A percentile compares a stretch with the other conserved stretches of the same genome.
phyloP scores from a whole-genome alignment of 2,888 invertebrate genomes.

The Sarcophaga caerulescens region DNA sequence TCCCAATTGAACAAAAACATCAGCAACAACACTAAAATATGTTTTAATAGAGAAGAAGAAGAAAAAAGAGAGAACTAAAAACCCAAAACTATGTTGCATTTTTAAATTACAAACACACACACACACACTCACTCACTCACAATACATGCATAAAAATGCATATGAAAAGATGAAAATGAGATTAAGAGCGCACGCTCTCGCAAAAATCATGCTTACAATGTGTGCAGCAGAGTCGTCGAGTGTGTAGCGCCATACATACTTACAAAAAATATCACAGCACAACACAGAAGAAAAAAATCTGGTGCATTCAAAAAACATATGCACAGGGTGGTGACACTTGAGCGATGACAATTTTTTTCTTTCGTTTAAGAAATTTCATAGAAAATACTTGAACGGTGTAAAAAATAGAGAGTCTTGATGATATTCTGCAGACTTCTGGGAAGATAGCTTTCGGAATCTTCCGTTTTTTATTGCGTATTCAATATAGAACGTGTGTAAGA shows the following conservation, averaged over 20 bases:
- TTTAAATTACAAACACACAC: neutral
- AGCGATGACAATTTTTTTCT: neutral
- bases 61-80: neutral
- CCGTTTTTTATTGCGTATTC: too few relatives aligned
- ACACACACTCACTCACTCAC: neutral
- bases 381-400: too few relatives aligned
- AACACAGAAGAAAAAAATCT: slow-evolving; percentile 42
- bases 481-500: too few relatives aligned
- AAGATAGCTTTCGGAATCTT: too few relatives aligned
- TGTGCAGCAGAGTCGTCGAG: neutral
- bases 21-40: neutral
- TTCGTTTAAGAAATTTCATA: too few relatives aligned
- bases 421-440: too few relatives aligned
- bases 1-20: slow-evolving; percentile 53
- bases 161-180: slow-evolving; percentile 42
- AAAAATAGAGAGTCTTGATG: too few relatives aligned
- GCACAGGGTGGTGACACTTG: neutral
- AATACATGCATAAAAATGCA: too few relatives aligned
- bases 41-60: neutral
- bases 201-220: slow-evolving; percentile 41
- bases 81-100: slow-evolving; percentile 62
- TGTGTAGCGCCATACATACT: slow-evolving; percentile 2
- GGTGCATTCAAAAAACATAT: slow-evolving; percentile 42
- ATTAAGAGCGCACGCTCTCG: slow-evolving; percentile 40
- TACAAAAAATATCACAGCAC: neutral